Base-by-base conservation (phyloP, 1,140 invertebrate species). In the Drosophila arizonae region DNA sequence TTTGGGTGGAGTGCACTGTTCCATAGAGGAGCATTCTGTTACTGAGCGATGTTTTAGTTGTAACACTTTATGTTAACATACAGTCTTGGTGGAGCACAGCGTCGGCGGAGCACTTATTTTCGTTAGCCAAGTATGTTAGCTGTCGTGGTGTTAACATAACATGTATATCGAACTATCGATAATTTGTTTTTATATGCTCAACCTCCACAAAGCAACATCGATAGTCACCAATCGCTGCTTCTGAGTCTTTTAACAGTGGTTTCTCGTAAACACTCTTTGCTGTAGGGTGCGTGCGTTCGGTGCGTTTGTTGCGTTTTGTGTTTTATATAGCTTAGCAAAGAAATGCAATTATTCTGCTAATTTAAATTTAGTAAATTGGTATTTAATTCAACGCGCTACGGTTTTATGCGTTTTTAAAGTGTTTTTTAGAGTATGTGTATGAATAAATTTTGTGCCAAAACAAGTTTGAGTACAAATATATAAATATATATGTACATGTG, bases 391-490 rank as follows among this genome's bases (percentile, higher is more conserved):
- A 8, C 15, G 6, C 41, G 36, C 54, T 28, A 55, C n/a, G 41
- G 4, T 36, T 48, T 28, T 30, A 48, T 48, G 41, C 41, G 51
- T 48, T 63, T 63, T 48, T 26, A 11, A 60, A 33, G 28, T 50
- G 26, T 43, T 51, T 9, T 26, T 11, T 46, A 46, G 28, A 24
- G 30, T 50, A 24, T 24, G 36, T 30, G 24, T 24, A 50, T 30
- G 24, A 2, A 2, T n/a, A 62, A 51, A 39, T n/a, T 36, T 26
- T 11, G 60, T 72, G 64, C 70, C 64, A 68, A 68, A 50, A 48
- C 30, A 41, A 61, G 41, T 54, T 36, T 21, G 15, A 60, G 50
- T 54, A 41, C 17, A 48, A 39, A 33, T 46, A 46, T 17, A 46
- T 45, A 24, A 33, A 24, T 46, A 45, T 45, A 9, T 24, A 24